Percentiles rank a stretch among this genome's conserved stretches.
Evolutionary conservation across 2,888 invertebrate species (phyloP).

Genomic region (Boloria selene): DNA sequence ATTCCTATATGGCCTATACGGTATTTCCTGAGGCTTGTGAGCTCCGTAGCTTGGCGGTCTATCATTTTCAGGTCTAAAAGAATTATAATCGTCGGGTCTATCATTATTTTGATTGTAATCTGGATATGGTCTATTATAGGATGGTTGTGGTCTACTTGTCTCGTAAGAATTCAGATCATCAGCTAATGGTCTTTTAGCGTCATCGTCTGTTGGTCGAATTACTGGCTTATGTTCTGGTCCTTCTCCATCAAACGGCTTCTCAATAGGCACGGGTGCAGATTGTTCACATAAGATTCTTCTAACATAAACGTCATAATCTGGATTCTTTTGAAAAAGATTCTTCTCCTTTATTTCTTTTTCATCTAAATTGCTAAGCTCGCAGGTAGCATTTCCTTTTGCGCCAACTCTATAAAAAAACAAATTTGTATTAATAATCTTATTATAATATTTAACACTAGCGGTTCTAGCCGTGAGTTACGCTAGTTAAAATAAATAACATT

Average conservation of each 20-base stretch:
- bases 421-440: too few species aligned
- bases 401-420: conserved; percentile 60
- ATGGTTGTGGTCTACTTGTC: conserved; percentile 44
- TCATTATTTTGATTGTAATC: conserved; percentile 47
- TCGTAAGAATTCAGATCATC: conserved; percentile 56
- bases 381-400: conserved; percentile 76
- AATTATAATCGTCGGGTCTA: conserved; percentile 65
- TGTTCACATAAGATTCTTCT: conserved; percentile 70
- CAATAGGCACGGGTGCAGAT: conserved; percentile 65
- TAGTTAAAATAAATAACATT: too few species aligned
- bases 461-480: too few species aligned
- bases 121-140: conserved; percentile 45
- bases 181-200: conserved; percentile 56
- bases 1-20: conserved; percentile 50
- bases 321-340: conserved; percentile 57
- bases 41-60: conserved; percentile 53
- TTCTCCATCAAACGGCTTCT: conserved; percentile 50
- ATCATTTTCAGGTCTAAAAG: conserved; percentile 59
- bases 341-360: conserved; percentile 67
- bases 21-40: conserved; percentile 62
- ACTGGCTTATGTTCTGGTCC: conserved; percentile 63
- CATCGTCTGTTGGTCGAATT: conserved; percentile 62
- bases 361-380: conserved; percentile 62
- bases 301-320: conserved; percentile 72
- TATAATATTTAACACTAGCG: too few species aligned